Percentiles rank a stretch among this genome's conserved stretches.
phyloP scores from a whole-genome alignment of 1,140 invertebrate species.

The Drosophila ironensis region DNA sequence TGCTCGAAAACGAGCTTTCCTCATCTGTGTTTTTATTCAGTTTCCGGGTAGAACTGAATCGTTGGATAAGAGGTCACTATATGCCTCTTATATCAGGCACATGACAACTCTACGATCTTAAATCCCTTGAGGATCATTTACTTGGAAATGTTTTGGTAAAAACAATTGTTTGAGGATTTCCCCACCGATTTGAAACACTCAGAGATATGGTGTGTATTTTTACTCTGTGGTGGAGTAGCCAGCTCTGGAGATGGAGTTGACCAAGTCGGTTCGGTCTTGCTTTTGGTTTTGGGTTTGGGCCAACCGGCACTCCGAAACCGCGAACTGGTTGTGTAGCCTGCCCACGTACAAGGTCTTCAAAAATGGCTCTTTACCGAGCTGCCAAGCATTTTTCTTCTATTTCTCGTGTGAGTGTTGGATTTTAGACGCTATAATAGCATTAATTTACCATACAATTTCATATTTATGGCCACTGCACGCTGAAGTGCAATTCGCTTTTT shows the following conservation, averaged over 20 bases:
- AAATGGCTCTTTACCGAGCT: slow-evolving; percentile 70
- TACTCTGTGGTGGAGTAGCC: slow-evolving; percentile 1
- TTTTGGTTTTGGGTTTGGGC: background rate
- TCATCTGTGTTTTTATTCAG: no score
- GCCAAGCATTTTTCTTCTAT: slow-evolving; percentile 76
- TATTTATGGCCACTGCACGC: slow-evolving; percentile 76
- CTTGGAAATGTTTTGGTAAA: no score
- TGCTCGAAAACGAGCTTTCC: no score
- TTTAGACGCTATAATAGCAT: slow-evolving; percentile 76
- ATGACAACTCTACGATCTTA: no score
- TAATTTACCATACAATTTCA: slow-evolving; percentile 78
- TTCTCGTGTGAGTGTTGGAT: slow-evolving; percentile 48
- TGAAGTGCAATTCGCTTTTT: slow-evolving; percentile 59
- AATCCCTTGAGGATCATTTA: no score
- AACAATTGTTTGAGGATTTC: no score
- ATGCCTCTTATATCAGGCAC: no score
- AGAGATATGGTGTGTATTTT: no score
- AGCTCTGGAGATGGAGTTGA: slow-evolving; percentile 26
- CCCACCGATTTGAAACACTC: no score
- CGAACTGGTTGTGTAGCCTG: slow-evolving; percentile 77
- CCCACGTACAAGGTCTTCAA: slow-evolving; percentile 78
- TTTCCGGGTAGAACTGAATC: no score
- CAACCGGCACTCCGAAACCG: slow-evolving; percentile 50
- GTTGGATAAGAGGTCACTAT: no score
- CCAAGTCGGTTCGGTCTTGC: slow-evolving; percentile 5